These are phyloP conservation scores for Penaeus japonicus DNA, from an alignment of 1,140 invertebrate species.

Conservation along the genomic window DNA sequence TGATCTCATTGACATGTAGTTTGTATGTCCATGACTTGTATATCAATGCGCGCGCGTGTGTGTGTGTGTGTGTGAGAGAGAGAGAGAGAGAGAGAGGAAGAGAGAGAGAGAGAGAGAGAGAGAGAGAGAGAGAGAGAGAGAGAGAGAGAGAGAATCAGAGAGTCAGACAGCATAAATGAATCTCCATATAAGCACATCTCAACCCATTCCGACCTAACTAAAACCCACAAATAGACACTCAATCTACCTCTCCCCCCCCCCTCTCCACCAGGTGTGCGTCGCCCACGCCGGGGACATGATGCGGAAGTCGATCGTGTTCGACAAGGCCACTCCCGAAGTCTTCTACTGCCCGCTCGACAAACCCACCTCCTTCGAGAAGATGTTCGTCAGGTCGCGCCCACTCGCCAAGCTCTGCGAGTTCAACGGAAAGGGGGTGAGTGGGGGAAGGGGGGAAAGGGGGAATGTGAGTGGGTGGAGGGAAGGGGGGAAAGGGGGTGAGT, in stretches of 20 bases:
- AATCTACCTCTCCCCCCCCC: background rate
- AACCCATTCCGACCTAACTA: too few relatives aligned
- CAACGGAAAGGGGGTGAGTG: slow-evolving; percentile 67
- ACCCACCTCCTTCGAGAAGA: slow-evolving; percentile 67
- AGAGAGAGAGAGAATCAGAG: too few relatives aligned
- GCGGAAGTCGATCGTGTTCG: slow-evolving; percentile 81
- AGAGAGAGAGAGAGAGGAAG: too few relatives aligned
- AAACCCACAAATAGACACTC: too few relatives aligned
- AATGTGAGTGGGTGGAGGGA: background rate
- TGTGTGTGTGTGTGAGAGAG: too few relatives aligned
- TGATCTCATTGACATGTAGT: too few relatives aligned
- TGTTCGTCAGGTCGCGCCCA: slow-evolving; percentile 72
- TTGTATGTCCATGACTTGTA: too few relatives aligned
- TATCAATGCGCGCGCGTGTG: too few relatives aligned
- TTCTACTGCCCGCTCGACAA: slow-evolving; percentile 85
- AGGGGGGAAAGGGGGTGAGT: background rate
- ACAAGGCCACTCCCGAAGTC: slow-evolving; percentile 82
- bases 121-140: too few relatives aligned
- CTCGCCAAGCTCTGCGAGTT: slow-evolving; percentile 80
- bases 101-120: too few relatives aligned
- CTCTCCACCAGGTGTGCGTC: slow-evolving; percentile 44
- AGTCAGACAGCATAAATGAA: too few relatives aligned
- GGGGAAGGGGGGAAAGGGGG: background rate
- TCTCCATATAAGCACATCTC: too few relatives aligned
- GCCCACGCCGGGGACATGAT: slow-evolving; percentile 75